Conservation (phyloP, 2,797 vertebrate species). For the Sternotherus odoratus region DNA sequence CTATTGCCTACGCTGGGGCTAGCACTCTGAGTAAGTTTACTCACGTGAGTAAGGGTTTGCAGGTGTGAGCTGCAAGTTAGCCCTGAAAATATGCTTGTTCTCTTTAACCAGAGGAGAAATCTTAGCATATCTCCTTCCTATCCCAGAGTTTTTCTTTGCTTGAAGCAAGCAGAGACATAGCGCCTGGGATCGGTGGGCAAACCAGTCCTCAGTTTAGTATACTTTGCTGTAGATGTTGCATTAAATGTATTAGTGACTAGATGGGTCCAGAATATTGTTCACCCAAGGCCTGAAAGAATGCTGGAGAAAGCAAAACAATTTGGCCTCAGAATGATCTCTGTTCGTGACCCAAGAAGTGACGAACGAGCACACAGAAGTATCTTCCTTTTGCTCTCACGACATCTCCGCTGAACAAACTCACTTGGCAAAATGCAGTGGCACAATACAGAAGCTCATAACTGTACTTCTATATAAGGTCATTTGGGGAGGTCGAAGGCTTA, state of each 20-base stretch:
- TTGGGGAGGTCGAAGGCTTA: not conserved
- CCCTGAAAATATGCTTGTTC: not conserved
- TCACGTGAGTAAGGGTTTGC: not conserved
- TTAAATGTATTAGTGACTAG: not conserved
- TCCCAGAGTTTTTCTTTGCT: not conserved
- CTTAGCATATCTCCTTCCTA: not conserved
- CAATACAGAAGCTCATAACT: conserved; percentile 24
- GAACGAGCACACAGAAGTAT: not conserved
- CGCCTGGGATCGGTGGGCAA: not conserved
- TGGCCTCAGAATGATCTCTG: not conserved
- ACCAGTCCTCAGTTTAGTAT: not conserved
- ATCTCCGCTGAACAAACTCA: conserved; percentile 57
- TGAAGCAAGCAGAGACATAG: conserved; percentile 8
- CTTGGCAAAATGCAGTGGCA: conserved; percentile 20
- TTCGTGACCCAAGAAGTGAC: not conserved
- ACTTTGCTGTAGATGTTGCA: not conserved
- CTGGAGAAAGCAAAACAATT: not conserved
- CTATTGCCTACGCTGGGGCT: not conserved
- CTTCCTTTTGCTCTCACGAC: not conserved
- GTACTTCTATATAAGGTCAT: not conserved
- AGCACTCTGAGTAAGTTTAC: not conserved
- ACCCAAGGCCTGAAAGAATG: not conserved
- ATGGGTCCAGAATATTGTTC: not conserved
- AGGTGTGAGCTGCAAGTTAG: not conserved
- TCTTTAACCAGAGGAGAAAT: not conserved